Base-by-base conservation (phyloP, 2,888 invertebrate genomes). In the Melikaiella ostensackeni region DNA sequence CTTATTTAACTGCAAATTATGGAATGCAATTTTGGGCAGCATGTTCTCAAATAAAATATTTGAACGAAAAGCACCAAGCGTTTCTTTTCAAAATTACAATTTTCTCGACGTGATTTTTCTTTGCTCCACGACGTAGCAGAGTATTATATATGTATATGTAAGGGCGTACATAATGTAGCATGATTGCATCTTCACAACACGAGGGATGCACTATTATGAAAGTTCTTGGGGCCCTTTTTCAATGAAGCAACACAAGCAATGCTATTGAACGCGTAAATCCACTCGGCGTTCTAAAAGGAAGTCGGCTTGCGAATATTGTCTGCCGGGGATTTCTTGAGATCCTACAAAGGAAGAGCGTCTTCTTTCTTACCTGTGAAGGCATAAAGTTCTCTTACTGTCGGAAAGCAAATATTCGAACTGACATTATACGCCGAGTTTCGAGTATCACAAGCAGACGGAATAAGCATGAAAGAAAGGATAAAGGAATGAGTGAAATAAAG, bases 211-310 rank as follows among this genome's bases (percentile, higher is more conserved):
- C 30, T 30, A 70, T 50, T 70, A 70, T 70, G 30, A 70, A 70
- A 46, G 70, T 50, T 55, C 30, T n/a, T 30, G 13, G 13, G n/a
- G 30, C 50, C 50, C 33, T 70, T 70, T 55, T 70, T 50, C 27
- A 27, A 70, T 70, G 70, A 70, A 70, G 70, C 70, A 27, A 70
- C 70, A 50, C 50, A 33, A 50, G 70, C 30, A 70, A 70, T 50
- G 46, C 50, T 55, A 50, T 70, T 55, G 70, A 70, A 50, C 33
- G 30, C 70, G 50, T 70, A 50, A 70, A 70, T 70, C 50, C 50
- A 70, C 70, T 70, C 19, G 33, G 33, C n/a, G 70, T 46, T 27
- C n/a, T 30, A 50, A 70, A 33, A 50, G n/a, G 33, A 70, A 70
- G 30, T n/a, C 50, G 50, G 70, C 9, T 27, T 13, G 30, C 50